Evolutionary conservation across 2,797 vertebrate genomes (phyloP).

Genomic region (Eurystomus glaucurus): DNA sequence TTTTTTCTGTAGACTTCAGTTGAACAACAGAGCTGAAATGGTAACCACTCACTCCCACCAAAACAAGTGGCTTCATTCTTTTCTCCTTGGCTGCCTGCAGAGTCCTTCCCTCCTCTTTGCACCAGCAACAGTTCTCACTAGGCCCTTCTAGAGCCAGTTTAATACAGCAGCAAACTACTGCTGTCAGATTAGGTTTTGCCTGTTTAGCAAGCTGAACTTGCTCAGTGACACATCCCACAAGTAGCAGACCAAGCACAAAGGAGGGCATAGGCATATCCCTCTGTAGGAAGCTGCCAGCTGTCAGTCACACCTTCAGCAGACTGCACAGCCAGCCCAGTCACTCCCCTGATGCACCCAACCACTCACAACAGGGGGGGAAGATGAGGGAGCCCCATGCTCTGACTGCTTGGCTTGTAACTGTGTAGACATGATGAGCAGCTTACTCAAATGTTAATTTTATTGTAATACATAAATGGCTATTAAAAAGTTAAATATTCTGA

Average conservation of each 20-base stretch:
- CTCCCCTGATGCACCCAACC: neutral
- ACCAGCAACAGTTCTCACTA: neutral
- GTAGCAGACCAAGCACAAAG: neutral
- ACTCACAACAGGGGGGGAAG: accelerated
- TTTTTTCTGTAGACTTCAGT: neutral
- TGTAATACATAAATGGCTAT: neutral
- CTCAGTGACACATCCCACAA: slow-evolving; percentile 12
- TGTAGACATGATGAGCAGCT: accelerated
- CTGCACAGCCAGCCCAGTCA: neutral
- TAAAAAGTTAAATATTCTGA: neutral
- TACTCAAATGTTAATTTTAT: accelerated
- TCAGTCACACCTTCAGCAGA: neutral
- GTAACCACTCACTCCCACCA: neutral
- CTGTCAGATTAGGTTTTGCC: slow-evolving; percentile 30
- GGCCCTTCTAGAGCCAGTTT: neutral
- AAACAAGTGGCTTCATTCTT: neutral
- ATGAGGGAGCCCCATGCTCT: accelerated
- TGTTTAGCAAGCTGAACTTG: slow-evolving; percentile 40
- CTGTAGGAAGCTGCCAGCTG: neutral
- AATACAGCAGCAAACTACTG: neutral
- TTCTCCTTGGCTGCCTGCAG: neutral
- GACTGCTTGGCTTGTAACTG: neutral
- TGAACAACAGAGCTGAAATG: neutral
- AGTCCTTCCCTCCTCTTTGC: neutral
- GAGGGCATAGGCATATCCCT: neutral